Conservation (phyloP, 2,888 invertebrate genomes). For the Pegoplata infirma region DNA sequence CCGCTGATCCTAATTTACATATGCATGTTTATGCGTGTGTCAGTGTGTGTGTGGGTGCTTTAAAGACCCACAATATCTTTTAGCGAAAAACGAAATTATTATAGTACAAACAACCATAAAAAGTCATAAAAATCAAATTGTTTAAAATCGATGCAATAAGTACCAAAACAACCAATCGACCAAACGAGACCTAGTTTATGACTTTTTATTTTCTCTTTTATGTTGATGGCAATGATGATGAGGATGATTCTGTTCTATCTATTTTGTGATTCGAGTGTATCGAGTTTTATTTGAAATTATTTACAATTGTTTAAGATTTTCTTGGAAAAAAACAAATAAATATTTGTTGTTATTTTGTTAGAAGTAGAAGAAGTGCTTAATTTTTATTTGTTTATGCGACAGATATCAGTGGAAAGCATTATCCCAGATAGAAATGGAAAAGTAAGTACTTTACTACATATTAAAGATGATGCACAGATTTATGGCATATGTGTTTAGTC, state of each 20-base stretch:
- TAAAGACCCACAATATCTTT: constrained; percentile 12
- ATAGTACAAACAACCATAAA: constrained; percentile 34
- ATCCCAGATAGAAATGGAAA: constrained; percentile 2
- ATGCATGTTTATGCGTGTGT: background rate
- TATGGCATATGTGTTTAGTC: constrained; percentile 43
- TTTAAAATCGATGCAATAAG: constrained; percentile 45
- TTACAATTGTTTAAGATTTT: constrained; percentile 48
- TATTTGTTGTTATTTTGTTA: constrained; percentile 33
- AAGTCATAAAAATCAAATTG: constrained; percentile 55
- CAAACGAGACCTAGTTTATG: constrained; percentile 49
- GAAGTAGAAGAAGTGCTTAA: constrained; percentile 56
- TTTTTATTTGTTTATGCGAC: constrained; percentile 62
- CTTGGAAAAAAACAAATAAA: constrained; percentile 29
- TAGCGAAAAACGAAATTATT: constrained; percentile 24
- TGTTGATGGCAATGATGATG: background rate
- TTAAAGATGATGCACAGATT: constrained; percentile 32
- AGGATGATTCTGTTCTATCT: background rate
- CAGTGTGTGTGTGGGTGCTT: background rate
- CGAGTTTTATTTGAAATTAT: background rate
- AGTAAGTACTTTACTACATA: constrained; percentile 24
- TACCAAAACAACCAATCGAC: too few relatives aligned
- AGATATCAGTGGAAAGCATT: constrained; percentile 34
- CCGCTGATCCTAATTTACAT: constrained; percentile 22
- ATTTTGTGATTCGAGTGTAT: constrained; percentile 27
- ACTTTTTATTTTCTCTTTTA: constrained; percentile 28